These are phyloP conservation scores for Mus spretus DNA, from an alignment of 2,797 vertebrate genomes.

Conservation along the genomic window DNA sequence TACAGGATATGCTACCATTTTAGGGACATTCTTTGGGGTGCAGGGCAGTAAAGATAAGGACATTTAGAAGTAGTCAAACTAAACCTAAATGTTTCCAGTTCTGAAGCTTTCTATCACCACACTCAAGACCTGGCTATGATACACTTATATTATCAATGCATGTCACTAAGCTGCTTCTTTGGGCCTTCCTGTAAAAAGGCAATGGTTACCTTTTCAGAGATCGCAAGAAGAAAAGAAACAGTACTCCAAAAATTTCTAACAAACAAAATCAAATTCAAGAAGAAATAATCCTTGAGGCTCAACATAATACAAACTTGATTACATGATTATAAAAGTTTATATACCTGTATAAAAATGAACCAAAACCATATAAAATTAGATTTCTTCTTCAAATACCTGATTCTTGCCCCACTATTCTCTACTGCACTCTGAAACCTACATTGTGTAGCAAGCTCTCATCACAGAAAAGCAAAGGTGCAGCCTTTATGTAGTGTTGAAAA, in stretches of 20 bases:
- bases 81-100: slow-evolving; percentile 51
- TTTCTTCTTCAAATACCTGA: neutral
- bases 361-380: slow-evolving; percentile 28
- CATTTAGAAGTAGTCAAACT: slow-evolving; percentile 10
- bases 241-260: slow-evolving; percentile 11
- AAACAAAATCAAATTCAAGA: slow-evolving; percentile 47
- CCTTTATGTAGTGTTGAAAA: slow-evolving; percentile 43
- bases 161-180: neutral
- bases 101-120: slow-evolving; percentile 17
- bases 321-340: slow-evolving; percentile 9
- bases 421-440: neutral
- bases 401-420: slow-evolving; percentile 14
- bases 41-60: neutral
- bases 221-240: neutral
- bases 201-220: neutral
- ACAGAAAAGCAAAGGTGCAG: slow-evolving; percentile 25
- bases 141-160: neutral
- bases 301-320: slow-evolving; percentile 22
- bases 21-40: neutral
- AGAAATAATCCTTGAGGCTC: neutral
- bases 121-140: neutral
- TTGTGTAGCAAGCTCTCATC: neutral
- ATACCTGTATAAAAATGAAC: neutral
- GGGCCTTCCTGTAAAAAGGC: neutral
- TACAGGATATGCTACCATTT: neutral